Percentiles rank a stretch among this genome's conserved stretches.
These are phyloP conservation scores for Microchrysa polita DNA, from an alignment of 2,888 invertebrate genomes.

Conservation along the genomic window DNA sequence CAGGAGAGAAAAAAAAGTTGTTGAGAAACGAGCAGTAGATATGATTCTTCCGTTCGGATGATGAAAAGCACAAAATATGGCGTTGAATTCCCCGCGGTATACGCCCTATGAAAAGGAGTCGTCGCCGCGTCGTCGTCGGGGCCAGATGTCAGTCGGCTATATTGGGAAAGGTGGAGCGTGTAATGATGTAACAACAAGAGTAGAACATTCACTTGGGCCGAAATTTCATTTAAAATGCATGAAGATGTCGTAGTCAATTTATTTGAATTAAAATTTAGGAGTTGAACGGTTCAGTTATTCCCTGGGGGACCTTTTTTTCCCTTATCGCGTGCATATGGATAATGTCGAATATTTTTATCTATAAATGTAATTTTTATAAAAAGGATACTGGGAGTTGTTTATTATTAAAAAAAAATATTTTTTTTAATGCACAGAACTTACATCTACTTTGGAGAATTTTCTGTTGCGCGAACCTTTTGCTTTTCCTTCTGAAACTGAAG, in stretches of 20 bases:
- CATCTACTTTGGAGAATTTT: no score
- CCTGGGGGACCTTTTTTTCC: no score
- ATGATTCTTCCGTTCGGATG: conserved; percentile 43
- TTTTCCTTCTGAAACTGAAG: no score
- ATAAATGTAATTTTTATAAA: no score
- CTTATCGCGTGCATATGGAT: no score
- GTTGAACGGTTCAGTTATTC: not conserved
- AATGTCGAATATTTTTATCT: no score
- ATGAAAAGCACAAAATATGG: conserved; percentile 44
- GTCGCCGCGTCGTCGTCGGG: no score
- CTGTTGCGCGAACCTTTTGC: no score
- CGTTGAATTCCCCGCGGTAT: conserved; percentile 46
- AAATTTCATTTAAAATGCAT: conserved; percentile 51
- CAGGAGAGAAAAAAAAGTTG: conserved; percentile 4
- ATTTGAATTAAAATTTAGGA: conserved; percentile 49
- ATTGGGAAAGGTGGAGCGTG: not conserved
- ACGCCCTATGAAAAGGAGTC: conserved; percentile 31
- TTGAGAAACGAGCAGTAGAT: conserved; percentile 7
- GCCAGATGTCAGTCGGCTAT: not conserved
- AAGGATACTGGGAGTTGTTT: no score
- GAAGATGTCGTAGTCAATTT: conserved; percentile 51
- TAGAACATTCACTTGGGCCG: conserved; percentile 45
- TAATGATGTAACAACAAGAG: conserved; percentile 49
- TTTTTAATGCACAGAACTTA: no score
- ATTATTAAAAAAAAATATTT: no score